A percentile compares a stretch with the other conserved stretches of the same genome.
Evolutionary conservation across 2,113 vertebrate species (phyloP).

Genomic region (Orthochromis malagaraziensis): DNA sequence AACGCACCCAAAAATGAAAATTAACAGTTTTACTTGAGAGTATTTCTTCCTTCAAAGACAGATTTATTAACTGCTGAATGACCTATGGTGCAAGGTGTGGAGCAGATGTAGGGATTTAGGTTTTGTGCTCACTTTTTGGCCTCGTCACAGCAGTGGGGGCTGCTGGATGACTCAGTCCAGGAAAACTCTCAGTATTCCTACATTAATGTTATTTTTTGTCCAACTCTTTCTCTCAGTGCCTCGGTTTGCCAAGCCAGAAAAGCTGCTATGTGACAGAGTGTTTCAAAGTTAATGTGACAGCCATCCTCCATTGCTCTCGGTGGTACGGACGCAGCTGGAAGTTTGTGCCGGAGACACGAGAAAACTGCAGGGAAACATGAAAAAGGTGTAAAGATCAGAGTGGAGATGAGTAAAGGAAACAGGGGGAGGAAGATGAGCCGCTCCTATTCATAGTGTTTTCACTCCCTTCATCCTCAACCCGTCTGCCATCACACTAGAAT

Average conservation of each 20-base stretch:
- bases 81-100: neutral
- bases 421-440: neutral
- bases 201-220: neutral
- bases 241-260: slow-evolving; percentile 3
- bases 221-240: neutral
- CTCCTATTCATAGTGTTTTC: slow-evolving; percentile 21
- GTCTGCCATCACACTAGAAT: slow-evolving; percentile 16
- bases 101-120: slow-evolving; percentile 18
- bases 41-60: slow-evolving; percentile 15
- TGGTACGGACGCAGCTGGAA: neutral
- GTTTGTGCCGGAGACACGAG: neutral
- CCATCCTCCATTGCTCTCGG: neutral
- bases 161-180: neutral
- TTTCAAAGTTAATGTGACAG: neutral
- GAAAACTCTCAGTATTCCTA: slow-evolving; percentile 2
- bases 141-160: neutral
- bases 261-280: slow-evolving; percentile 27
- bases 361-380: neutral
- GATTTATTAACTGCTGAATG: slow-evolving; percentile 41
- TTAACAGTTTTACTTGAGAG: neutral
- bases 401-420: neutral
- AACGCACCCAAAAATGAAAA: slow-evolving; percentile 3
- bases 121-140: slow-evolving; percentile 14
- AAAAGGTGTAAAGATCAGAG: slow-evolving; percentile 5
- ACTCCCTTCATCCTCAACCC: slow-evolving; percentile 11